These are phyloP conservation scores for Larimichthys polyactis DNA, from an alignment of 2,113 vertebrate species.

Conservation along the genomic window DNA sequence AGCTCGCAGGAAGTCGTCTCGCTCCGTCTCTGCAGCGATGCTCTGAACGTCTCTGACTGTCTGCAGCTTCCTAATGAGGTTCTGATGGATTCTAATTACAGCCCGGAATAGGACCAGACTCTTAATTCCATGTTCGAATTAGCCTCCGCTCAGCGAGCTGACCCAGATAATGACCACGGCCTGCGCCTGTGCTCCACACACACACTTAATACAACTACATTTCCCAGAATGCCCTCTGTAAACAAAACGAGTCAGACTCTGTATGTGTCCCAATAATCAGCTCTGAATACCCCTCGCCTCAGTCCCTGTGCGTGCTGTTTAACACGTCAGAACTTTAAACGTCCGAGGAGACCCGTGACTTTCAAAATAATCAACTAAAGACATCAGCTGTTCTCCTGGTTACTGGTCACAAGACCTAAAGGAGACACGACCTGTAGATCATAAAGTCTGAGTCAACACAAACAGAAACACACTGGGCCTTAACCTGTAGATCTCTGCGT, in stretches of 20 bases:
- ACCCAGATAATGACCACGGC: constrained; percentile 32
- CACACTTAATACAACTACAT: neutral
- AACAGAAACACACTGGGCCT: too few species aligned
- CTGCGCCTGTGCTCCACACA: neutral
- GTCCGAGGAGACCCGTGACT: too few species aligned
- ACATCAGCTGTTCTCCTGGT: too few species aligned
- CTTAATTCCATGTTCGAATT: constrained; percentile 33
- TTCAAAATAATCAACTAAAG: too few species aligned
- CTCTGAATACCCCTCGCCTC: too few species aligned
- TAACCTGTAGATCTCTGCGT: neutral
- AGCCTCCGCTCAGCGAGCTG: constrained; percentile 27
- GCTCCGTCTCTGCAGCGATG: neutral
- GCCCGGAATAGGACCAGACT: constrained; percentile 23
- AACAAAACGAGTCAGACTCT: neutral
- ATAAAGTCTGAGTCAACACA: too few species aligned
- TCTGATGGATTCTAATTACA: constrained; percentile 52
- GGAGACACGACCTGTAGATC: too few species aligned
- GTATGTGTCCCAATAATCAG: too few species aligned
- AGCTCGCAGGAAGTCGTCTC: constrained; percentile 35
- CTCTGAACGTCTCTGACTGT: constrained; percentile 37
- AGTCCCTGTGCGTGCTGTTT: too few species aligned
- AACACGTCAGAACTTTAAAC: too few species aligned
- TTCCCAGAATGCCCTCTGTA: neutral
- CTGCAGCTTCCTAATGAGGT: constrained; percentile 50
- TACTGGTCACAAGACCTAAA: too few species aligned